Evolutionary conservation across 2,888 invertebrate genomes (phyloP), one percentile per base, ranked within the genome.

Genomic region (Tetragonula carbonaria): DNA sequence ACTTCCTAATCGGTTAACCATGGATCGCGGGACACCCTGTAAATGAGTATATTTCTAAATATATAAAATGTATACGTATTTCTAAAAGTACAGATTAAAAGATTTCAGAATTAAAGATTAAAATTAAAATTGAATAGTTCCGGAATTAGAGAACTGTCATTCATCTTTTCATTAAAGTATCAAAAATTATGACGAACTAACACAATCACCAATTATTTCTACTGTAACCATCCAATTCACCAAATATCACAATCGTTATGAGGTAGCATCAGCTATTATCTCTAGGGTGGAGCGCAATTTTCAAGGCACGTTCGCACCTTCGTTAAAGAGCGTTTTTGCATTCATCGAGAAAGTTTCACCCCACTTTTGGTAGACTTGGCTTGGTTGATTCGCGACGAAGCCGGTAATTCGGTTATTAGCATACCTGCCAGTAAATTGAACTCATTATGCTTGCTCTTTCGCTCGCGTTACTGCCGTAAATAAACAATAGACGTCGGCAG

Each of bases 401-500:
- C 50, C 45, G 45, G 45, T 45, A 45, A 45, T 45, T 78, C 73
- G 73, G 71, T 71, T 82, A 78, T 82, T 84, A 82, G 82, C 77
- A 72, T 78, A 67, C 67, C 82, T 75, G 59, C 38, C 45, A 23
- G 65, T 50, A 75, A 72, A 79, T 79, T 53, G n/a, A 66, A 74
- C 82, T 75, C 66, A 28, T 82, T 82, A 78, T 45, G 62, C 71
- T 70, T 5, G 16, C 2, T 28, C 5, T 18, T 28, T 45, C 28
- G 13, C 14, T 23, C 28, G 45, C 45, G 28, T 14, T 13, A 18
- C 21, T 38, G 33, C 38, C 38, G 33, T 63, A 73, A 73, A 73
- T 73, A 73, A 78, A 78, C 78, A 78, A 78, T 78, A 67, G 50
- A 51, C 50, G 16, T 63, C 33, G 51, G 51, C 23, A 4, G 13